Evolutionary conservation across 1,140 invertebrate genomes (phyloP).

Genomic region (Metaphire vulgaris): DNA sequence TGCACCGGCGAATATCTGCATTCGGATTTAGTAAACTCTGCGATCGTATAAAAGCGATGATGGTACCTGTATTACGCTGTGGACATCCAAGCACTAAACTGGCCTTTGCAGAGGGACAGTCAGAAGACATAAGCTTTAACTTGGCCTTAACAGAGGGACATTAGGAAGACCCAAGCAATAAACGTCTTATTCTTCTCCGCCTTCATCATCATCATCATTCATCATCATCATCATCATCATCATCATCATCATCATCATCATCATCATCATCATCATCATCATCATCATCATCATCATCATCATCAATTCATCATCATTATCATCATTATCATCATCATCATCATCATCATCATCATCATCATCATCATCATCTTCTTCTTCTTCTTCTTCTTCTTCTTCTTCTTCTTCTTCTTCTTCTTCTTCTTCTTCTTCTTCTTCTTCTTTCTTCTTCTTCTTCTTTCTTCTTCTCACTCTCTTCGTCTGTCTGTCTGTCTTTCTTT

Average conservation of each 20-base stretch:
- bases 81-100: too few relatives aligned
- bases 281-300: conserved; percentile 3
- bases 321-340: neutral
- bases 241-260: neutral
- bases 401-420: neutral
- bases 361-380: neutral
- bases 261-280: conserved; percentile 2
- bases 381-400: neutral
- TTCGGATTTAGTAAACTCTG: too few relatives aligned
- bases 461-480: neutral
- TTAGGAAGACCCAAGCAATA: too few relatives aligned
- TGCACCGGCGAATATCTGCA: too few relatives aligned
- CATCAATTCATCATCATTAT: neutral
- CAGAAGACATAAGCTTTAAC: too few relatives aligned
- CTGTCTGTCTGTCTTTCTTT: neutral
- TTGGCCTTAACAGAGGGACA: too few relatives aligned
- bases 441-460: neutral
- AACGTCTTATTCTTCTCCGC: too few relatives aligned
- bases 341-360: neutral
- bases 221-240: neutral
- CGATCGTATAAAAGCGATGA: too few relatives aligned
- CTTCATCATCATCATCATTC: too few relatives aligned
- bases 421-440: neutral
- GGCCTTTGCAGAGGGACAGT: too few relatives aligned
- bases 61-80: too few relatives aligned